Evolutionary conservation across 2,113 vertebrate genomes (phyloP).

Genomic region (Pterocles burchelli): DNA sequence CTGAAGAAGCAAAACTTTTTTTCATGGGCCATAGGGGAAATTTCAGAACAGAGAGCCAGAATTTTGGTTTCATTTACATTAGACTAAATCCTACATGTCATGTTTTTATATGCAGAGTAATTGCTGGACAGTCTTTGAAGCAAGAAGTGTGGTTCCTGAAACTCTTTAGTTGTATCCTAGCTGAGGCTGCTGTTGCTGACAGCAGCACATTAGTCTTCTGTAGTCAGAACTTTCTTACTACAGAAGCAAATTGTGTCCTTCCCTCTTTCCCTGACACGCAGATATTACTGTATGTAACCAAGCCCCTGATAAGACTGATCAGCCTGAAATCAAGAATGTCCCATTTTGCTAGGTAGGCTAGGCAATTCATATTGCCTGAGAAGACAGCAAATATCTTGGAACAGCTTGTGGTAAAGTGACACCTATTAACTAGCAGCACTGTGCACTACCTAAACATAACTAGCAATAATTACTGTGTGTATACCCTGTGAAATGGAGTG

Average conservation of each 20-base stretch:
- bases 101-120: neutral
- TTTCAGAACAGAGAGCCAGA: neutral
- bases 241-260: neutral
- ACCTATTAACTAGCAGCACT: neutral
- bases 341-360: neutral
- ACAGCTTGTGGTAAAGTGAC: neutral
- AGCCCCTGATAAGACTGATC: neutral
- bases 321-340: neutral
- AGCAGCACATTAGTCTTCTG: neutral
- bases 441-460: neutral
- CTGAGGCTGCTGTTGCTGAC: neutral
- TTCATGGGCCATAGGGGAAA: neutral
- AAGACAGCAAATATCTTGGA: neutral
- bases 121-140: neutral
- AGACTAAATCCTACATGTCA: neutral
- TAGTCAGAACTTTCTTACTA: neutral
- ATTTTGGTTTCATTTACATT: neutral
- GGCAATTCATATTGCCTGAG: neutral
- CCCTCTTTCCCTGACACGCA: neutral
- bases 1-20: neutral
- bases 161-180: neutral
- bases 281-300: neutral
- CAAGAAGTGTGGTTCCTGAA: neutral
- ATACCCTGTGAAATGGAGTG: neutral
- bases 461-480: neutral